Percentiles rank a stretch among this genome's conserved stretches.
These are phyloP conservation scores for Xenopus borealis DNA, from an alignment of 2,113 vertebrate species.

Conservation along the genomic window DNA sequence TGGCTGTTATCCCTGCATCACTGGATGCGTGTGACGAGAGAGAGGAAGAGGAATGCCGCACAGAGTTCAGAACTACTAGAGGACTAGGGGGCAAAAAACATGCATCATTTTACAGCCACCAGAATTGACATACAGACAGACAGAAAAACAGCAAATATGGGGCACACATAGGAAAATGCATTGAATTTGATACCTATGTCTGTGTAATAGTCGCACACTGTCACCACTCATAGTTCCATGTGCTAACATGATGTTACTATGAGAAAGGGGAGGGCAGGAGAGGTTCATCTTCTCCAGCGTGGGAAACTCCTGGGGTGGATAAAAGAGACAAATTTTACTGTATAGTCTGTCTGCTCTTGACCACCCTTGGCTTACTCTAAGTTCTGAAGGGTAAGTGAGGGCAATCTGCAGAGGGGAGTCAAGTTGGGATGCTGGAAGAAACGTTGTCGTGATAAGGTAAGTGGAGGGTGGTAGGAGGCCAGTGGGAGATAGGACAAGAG, in stretches of 20 bases:
- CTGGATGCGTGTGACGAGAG: slow-evolving; percentile 92
- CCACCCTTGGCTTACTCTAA: too few relatives aligned
- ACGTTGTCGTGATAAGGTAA: not conserved
- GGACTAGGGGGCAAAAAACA: slow-evolving; percentile 71
- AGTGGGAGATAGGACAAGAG: not conserved
- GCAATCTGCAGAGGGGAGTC: not conserved
- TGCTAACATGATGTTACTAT: slow-evolving; percentile 77
- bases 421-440: too few relatives aligned
- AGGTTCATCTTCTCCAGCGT: slow-evolving; percentile 85
- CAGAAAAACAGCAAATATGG: too few relatives aligned
- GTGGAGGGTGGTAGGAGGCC: not conserved
- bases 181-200: slow-evolving; percentile 60
- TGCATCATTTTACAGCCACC: not conserved
- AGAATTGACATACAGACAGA: too few relatives aligned
- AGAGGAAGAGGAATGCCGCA: slow-evolving; percentile 90
- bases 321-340: not conserved
- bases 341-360: too few relatives aligned
- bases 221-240: slow-evolving; percentile 84
- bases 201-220: slow-evolving; percentile 85
- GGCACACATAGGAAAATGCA: too few relatives aligned
- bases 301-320: slow-evolving; percentile 77
- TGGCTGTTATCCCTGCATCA: slow-evolving; percentile 84
- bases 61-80: slow-evolving; percentile 84
- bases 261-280: slow-evolving; percentile 78
- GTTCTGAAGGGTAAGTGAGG: too few relatives aligned